phyloP scores from a whole-genome alignment of 1,140 invertebrate species.

The Drosophila truncata region DNA sequence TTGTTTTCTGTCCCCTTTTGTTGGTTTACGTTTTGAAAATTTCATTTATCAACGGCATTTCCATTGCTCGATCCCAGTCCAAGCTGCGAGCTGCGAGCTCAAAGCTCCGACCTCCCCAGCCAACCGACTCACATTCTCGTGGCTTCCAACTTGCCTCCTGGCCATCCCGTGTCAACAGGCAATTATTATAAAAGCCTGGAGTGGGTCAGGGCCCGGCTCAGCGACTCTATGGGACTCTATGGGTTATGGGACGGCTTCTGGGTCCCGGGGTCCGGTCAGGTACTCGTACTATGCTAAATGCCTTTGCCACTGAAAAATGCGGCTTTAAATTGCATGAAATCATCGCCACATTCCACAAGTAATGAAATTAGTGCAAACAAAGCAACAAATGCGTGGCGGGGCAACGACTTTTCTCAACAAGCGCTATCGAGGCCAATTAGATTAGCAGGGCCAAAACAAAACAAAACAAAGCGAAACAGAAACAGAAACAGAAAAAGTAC shows the following conservation, averaged over 20 bases:
- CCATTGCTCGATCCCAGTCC: conserved; percentile 63
- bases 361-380: conserved; percentile 79
- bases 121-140: conserved; percentile 17
- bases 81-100: conserved; percentile 35
- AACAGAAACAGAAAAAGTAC: conserved; percentile 19
- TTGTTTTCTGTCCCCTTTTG: conserved; percentile 45
- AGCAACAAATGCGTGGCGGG: conserved; percentile 57
- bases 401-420: conserved; percentile 42
- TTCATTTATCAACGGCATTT: conserved; percentile 74
- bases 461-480: conserved; percentile 3
- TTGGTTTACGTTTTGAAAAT: conserved; percentile 62
- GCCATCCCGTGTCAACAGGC: conserved; percentile 83
- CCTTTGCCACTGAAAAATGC: conserved; percentile 76
- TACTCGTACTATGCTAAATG: conserved; percentile 74
- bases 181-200: conserved; percentile 81
- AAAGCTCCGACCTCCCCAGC: neutral
- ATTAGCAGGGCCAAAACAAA: conserved; percentile 50
- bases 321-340: conserved; percentile 84
- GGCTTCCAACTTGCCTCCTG: conserved; percentile 34
- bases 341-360: conserved; percentile 77
- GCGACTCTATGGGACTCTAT: conserved; percentile 11
- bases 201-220: conserved; percentile 23
- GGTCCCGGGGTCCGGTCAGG: conserved; percentile 11
- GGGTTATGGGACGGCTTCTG: conserved; percentile 16
- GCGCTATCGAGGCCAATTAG: conserved; percentile 54